Evolutionary conservation across 2,113 vertebrate species (phyloP), one percentile per base, ranked within the genome.

Genomic region (Mirounga angustirostris): DNA sequence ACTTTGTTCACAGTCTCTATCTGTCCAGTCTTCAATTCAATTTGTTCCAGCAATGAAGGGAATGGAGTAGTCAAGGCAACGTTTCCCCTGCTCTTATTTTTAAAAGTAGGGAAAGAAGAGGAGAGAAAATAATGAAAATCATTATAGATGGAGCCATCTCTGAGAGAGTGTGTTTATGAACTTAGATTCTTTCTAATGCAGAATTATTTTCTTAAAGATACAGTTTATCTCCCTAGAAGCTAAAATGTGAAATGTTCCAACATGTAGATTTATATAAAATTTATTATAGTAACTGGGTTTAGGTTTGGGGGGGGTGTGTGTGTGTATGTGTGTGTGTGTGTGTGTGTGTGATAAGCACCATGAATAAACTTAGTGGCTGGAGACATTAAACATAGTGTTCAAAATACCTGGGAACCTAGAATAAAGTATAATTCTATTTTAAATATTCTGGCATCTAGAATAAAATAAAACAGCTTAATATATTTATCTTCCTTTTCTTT

Each of bases 321-420:
- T 22, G 52, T 56, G 9, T 22, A 11, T 24, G 0, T 21, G 40
- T 21, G 18, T 36, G 33, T 46, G 3, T 22, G 52, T 56, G 10
- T 22, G 19, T 24, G 0, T 21, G 40, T 21, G 18, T 8, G 65
- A 14, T 11, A 91, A 63, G 26, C 13, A 78, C 4, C 8, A 22
- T 85, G 26, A 76, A 73, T 85, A 92, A 89, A 71, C 36, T 65
- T 30, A 56, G 2, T 36, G 5, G 15, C 1, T 18, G n/a, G 28
- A 54, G 65, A 82, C 19, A 76, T 69, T 90, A 92, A 94, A 73
- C 28, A 63, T 11, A 22, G 5, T 46, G 5, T 61, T 90, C 43
- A 91, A 93, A 97, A 89, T 93, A 56, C 18, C 67, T 88, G 40
- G 43, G 5, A 78, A 91, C 43, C 15, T 93, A 73, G 18, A 65